Evolutionary conservation across 2,797 vertebrate genomes (phyloP), one percentile per base, ranked within the genome.

Genomic region (Malacoraja senta): DNA sequence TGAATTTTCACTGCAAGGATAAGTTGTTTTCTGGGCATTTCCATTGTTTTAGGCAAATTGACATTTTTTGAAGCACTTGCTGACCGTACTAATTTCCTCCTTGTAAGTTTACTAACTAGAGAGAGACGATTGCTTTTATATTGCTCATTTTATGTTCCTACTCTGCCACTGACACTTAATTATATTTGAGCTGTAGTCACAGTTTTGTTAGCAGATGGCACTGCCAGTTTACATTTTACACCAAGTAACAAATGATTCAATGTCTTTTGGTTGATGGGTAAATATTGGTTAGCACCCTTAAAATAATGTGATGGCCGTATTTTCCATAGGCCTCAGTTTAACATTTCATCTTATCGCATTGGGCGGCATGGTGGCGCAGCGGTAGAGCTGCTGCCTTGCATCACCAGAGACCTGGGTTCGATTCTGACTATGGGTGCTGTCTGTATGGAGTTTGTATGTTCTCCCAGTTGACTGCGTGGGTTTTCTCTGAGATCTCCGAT

Each of bases 291-390:
- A 94, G 94, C 93, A 38, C 91, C 93, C 86, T 38, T 91, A 71
- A 93, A 94, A 94, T 94, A 93, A 93, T 94, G 94, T 94, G 94
- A 95, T 93, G 94, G 93, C 94, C 10, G 94, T 93, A n/a, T 44
- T 44, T 94, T 94, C 94, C 94, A 94, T 94, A 1, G 61, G 15
- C 19, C 84, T 65, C 2, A 15, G 35, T 88, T 88, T 17, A 88
- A 35, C 13, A 19, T 65, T 32, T 78, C 77, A 15, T 78, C 77
- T 32, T 29, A 35, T 53, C 44, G 44, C 44, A 53, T 53, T 53
- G 4, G 44, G 4, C 38, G 38, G 38, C 38, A 1, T 38, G 38
- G 38, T 38, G 38, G 38, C 44, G 44, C 44, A 53, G 44, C 4
- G 4, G 44, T 53, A 53, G 44, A 53, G 4, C 6, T 53, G 44